Evolutionary conservation across 1,140 invertebrate genomes (phyloP).

Genomic region (Ooceraea biroi): DNA sequence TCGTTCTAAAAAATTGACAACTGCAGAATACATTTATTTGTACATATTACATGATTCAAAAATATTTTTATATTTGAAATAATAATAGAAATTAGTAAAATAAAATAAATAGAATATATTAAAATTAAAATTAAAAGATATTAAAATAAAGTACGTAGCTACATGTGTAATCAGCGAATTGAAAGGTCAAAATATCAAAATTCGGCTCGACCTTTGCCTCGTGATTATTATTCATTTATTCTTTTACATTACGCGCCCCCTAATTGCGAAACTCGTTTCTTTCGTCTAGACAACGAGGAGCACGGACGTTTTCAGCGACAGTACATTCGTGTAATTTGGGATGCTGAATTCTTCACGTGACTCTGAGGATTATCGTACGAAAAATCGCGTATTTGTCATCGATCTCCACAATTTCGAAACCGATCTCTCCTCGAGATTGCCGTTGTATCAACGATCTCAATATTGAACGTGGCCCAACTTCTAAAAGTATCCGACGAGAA

Average conservation of each 20-base stretch:
- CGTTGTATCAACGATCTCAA: conserved; percentile 12
- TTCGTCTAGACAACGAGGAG: not conserved
- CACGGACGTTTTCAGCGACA: conserved; percentile 1
- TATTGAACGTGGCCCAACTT: conserved; percentile 12
- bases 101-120: too few relatives aligned
- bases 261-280: too few relatives aligned
- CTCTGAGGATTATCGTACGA: not conserved
- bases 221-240: too few relatives aligned
- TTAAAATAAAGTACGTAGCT: too few relatives aligned
- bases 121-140: too few relatives aligned
- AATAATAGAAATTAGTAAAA: too few relatives aligned
- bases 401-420: not conserved
- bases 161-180: too few relatives aligned
- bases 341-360: conserved; percentile 5
- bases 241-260: too few relatives aligned
- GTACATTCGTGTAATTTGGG: conserved; percentile 15
- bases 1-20: not conserved
- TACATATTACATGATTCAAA: not conserved
- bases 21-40: not conserved
- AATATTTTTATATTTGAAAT: too few relatives aligned
- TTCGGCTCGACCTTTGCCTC: too few relatives aligned
- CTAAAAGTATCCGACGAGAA: too few relatives aligned
- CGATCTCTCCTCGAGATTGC: not conserved
- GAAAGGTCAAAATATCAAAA: too few relatives aligned
- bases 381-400: not conserved